Evolutionary conservation across 2,888 invertebrate species (phyloP).

Genomic region (Sarcophaga carnaria): DNA sequence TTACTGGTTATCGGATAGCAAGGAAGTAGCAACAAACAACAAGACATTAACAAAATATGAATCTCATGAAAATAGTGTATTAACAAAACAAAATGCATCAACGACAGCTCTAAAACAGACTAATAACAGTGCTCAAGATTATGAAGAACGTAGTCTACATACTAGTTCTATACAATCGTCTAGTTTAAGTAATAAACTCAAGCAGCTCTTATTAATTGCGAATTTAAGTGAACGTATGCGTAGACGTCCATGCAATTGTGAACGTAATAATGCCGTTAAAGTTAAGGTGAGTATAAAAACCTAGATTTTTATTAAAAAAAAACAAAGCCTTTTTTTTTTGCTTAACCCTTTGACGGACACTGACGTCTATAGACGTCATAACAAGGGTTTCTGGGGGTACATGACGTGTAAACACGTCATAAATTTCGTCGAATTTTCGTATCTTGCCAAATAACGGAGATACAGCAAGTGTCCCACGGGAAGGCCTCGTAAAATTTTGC

Average conservation of each 20-base stretch:
- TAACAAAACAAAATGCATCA: conserved; percentile 28
- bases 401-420: no score
- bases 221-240: conserved; percentile 80
- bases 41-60: conserved; percentile 4
- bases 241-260: conserved; percentile 80
- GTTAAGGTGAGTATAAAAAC: conserved; percentile 70
- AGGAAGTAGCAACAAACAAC: conserved; percentile 1
- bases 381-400: no score
- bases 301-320: background rate
- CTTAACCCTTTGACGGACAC: no score
- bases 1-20: conserved; percentile 84
- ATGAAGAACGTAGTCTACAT: conserved; percentile 76
- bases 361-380: no score
- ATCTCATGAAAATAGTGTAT: conserved; percentile 32
- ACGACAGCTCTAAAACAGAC: conserved; percentile 3
- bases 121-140: conserved; percentile 71
- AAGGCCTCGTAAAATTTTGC: no score
- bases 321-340: no score
- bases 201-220: conserved; percentile 80
- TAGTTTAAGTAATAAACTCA: conserved; percentile 79
- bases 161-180: conserved; percentile 73
- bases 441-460: no score
- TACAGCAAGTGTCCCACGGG: no score
- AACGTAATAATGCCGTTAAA: conserved; percentile 74
- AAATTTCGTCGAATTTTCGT: no score